phyloP scores from a whole-genome alignment of 2,888 invertebrate species.

The Tipula lateralis region DNA sequence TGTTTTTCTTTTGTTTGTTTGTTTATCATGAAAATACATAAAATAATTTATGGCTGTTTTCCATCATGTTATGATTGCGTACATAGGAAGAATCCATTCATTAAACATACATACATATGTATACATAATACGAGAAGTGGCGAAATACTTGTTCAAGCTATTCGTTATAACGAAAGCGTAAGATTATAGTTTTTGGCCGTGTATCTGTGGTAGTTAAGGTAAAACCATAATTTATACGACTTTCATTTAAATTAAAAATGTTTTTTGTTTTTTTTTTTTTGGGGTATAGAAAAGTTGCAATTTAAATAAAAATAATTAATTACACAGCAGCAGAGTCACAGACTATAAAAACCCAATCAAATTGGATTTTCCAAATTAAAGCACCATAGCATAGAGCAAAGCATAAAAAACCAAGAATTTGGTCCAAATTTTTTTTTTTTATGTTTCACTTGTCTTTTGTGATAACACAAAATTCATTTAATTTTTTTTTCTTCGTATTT shows the following conservation, averaged over 20 bases:
- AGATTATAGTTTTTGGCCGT: not conserved
- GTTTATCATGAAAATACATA: not conserved
- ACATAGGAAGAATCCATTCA: not conserved
- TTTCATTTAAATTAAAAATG: not conserved
- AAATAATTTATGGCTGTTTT: not conserved
- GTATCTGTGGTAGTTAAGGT: not conserved
- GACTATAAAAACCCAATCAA: slow-evolving; percentile 11
- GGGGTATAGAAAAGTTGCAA: not conserved
- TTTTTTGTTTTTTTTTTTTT: not conserved
- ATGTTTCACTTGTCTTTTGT: slow-evolving; percentile 24
- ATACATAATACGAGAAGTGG: too few species aligned
- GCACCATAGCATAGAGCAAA: not conserved
- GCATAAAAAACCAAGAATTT: not conserved
- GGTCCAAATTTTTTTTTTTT: not conserved
- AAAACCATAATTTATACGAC: not conserved
- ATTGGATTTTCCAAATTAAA: slow-evolving; percentile 19
- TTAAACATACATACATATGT: not conserved
- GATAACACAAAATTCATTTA: not conserved
- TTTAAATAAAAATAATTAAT: slow-evolving; percentile 24
- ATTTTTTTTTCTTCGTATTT: not conserved
- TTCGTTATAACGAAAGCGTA: not conserved
- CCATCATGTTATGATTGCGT: not conserved
- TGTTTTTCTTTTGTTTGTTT: not conserved
- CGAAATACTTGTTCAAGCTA: not conserved
- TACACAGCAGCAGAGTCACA: slow-evolving; percentile 11